Evolutionary conservation across 2,888 invertebrate genomes (phyloP).

Genomic region (Himalopsyche tibetana): DNA sequence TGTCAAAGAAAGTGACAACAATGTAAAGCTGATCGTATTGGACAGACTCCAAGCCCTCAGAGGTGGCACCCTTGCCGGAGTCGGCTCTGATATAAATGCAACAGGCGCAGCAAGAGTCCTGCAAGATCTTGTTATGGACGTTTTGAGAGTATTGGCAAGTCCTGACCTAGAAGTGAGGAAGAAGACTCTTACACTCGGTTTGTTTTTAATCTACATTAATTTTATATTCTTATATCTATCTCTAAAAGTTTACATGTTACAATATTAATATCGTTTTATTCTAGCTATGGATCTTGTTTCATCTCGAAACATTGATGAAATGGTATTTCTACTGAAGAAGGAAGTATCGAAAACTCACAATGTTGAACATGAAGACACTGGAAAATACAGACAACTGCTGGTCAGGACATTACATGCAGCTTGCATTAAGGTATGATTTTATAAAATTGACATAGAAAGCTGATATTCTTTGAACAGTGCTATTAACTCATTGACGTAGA

Average conservation of each 20-base stretch:
- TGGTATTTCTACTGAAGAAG: slow-evolving; percentile 94
- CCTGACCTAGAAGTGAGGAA: slow-evolving; percentile 96
- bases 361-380: slow-evolving; percentile 96
- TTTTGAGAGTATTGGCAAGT: slow-evolving; percentile 92
- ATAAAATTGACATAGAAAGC: slow-evolving; percentile 19
- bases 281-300: slow-evolving; percentile 92
- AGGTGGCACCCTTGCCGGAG: slow-evolving; percentile 89
- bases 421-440: slow-evolving; percentile 83
- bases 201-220: slow-evolving; percentile 49
- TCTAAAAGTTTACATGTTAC: not conserved
- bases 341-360: slow-evolving; percentile 93
- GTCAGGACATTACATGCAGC: slow-evolving; percentile 96
- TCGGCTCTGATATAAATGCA: slow-evolving; percentile 91
- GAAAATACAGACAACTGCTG: slow-evolving; percentile 95
- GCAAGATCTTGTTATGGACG: slow-evolving; percentile 97
- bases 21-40: slow-evolving; percentile 98
- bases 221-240: not conserved
- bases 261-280: not conserved
- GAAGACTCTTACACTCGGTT: slow-evolving; percentile 87
- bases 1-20: slow-evolving; percentile 99
- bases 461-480: too few relatives aligned
- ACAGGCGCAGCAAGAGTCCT: slow-evolving; percentile 87
- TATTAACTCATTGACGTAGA: too few relatives aligned
- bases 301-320: slow-evolving; percentile 95
- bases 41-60: slow-evolving; percentile 93